These are phyloP conservation scores for Neelides sp. DNA, from an alignment of 1,140 invertebrate species.

Conservation along the genomic window DNA sequence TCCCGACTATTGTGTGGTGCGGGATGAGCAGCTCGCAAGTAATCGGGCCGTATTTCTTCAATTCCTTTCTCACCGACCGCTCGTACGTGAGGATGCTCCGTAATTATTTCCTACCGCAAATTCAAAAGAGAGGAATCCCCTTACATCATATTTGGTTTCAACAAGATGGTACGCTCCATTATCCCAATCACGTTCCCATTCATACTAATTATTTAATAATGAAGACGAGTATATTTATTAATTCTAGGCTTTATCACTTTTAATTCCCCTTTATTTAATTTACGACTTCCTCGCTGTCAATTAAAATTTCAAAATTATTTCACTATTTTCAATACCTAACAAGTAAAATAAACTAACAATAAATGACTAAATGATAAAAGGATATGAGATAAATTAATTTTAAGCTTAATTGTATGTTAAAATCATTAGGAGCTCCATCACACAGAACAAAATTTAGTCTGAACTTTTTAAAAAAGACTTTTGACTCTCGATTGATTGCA, in stretches of 20 bases:
- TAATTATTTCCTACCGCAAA: slow-evolving; percentile 16
- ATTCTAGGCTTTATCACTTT: too few species aligned
- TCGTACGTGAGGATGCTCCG: slow-evolving; percentile 23
- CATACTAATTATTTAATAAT: too few species aligned
- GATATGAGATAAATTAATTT: too few species aligned
- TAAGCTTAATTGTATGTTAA: too few species aligned
- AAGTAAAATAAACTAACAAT: too few species aligned
- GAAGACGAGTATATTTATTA: too few species aligned
- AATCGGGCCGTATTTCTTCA: slow-evolving; percentile 30
- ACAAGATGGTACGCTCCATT: slow-evolving; percentile 28
- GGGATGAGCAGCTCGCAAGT: slow-evolving; percentile 20
- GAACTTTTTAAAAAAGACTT: slow-evolving; percentile 11
- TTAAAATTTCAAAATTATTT: too few species aligned
- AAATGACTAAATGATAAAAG: too few species aligned
- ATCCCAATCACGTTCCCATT: too few species aligned
- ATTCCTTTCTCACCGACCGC: slow-evolving; percentile 26
- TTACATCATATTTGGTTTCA: slow-evolving; percentile 21
- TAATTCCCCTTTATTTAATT: too few species aligned
- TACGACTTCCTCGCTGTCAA: too few species aligned
- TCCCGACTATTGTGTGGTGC: slow-evolving; percentile 28
- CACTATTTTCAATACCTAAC: too few species aligned
- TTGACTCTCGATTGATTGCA: slow-evolving; percentile 18
- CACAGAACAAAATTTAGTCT: slow-evolving; percentile 13
- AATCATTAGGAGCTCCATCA: slow-evolving; percentile 3
- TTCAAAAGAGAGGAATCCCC: slow-evolving; percentile 11